Evolutionary conservation across 2,888 invertebrate species (phyloP), one percentile per base, ranked within the genome.

Genomic region (Drosophila greeni): DNA sequence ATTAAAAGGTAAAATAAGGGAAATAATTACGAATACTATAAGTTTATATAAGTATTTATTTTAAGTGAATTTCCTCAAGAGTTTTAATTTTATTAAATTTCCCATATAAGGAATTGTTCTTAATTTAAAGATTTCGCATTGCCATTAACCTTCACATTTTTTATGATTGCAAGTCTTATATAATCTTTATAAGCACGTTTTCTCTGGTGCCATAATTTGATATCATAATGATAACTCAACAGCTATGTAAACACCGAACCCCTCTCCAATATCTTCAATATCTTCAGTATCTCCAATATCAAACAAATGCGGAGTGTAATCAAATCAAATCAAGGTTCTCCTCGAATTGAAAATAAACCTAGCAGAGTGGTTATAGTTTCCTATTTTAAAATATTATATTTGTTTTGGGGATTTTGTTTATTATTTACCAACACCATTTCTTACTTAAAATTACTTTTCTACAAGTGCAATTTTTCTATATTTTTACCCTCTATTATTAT

Each of bases 261-360:
- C 8, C 34, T 33, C 42, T 59, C 23, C 20, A 16, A 20, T 57
- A 42, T 26, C 26, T 14, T 14, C 18, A 9, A 24, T 42, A n/a
- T n/a, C n/a, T n/a, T n/a, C n/a, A n/a, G 23, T 5, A n/a, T n/a
- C 5, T n/a, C 5, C 5, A n/a, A 40, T 24, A n/a, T 8, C 26
- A 33, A 23, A 18, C 39, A 12, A 33, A 40, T 24, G 11, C 11
- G 11, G 6, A 14, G 24, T 51, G 14, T 24, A 34, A 7, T 14
- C 29, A 4, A 29, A 34, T 18, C 26, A 52, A 34, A 29, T 56
- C 55, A 56, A 55, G 55, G 55, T 20, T 54, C 16, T 20, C 1
- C 55, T 37, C 26, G 4, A 29, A 54, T 54, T 20, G 5, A 36
- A 26, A 20, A n/a, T 11, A 36, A 54, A 18, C 51, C 16, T 16